phyloP scores from a whole-genome alignment of 1,140 invertebrate species.

The Idris sp. region DNA sequence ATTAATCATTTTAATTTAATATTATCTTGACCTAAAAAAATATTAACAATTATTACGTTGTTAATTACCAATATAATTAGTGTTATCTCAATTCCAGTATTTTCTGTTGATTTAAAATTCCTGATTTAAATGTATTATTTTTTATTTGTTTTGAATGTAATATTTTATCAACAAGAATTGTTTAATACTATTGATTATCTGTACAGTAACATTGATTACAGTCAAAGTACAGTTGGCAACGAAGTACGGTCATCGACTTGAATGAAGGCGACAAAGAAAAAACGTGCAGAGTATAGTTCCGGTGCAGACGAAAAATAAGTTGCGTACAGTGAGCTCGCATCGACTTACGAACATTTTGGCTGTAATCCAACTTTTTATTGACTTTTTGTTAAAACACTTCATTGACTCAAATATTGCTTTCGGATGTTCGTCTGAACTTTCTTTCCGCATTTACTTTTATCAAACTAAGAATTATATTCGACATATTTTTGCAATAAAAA shows the following conservation, averaged over 20 bases:
- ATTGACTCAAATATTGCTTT: constrained; percentile 30
- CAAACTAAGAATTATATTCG: too few species aligned
- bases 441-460: too few species aligned
- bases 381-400: constrained; percentile 37
- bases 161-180: background rate
- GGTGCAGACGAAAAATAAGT: constrained; percentile 55
- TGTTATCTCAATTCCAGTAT: too few species aligned
- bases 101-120: too few species aligned
- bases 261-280: constrained; percentile 35
- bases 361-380: constrained; percentile 35
- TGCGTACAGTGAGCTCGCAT: constrained; percentile 10
- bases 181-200: background rate
- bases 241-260: constrained; percentile 52
- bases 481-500: too few species aligned
- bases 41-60: too few species aligned
- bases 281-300: constrained; percentile 44
- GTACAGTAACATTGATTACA: constrained; percentile 22
- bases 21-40: too few species aligned
- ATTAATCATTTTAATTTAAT: too few species aligned
- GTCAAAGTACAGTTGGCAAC: constrained; percentile 30
- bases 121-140: too few species aligned
- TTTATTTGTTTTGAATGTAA: too few species aligned
- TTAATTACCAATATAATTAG: too few species aligned
- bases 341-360: constrained; percentile 30
- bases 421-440: constrained; percentile 24